Evolutionary conservation across 2,888 invertebrate genomes (phyloP), one percentile per base, ranked within the genome.

Genomic region (Phyllotreta striolata): DNA sequence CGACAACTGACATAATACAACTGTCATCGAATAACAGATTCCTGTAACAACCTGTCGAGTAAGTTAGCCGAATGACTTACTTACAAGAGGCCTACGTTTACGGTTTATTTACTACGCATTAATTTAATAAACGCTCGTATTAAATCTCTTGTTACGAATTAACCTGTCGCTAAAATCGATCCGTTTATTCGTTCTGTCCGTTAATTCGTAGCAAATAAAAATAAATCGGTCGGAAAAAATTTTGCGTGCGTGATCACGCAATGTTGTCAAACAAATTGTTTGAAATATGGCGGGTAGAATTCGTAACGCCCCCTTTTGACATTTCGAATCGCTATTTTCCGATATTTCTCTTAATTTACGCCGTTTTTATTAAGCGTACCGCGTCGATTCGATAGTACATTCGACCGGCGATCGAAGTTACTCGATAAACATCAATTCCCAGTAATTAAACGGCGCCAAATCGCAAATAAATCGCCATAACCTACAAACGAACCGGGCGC

Each of bases 401-500:
- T 10, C 24, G 14, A 47, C 8, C 37, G 37, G 35, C 2, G 4
- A 37, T 13, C 6, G 38, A 51, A 10, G 4, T 44, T 44, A 13
- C 12, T 52, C 14, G 12, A 7, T 37, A n/a, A 9, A 38, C 4
- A 12, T 13, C 9, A 13, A 38, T 52, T n/a, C 37, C 10, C 37
- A 37, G 39, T 38, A 41, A 46, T 39, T 24, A 63, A 52, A 35
- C 6, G 14, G 9, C n/a, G 37, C 6, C 47, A 54, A 58, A 41
- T 63, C 35, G 34, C 58, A 55, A 43, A 51, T 59, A 41, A 43
- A 49, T 51, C 61, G 59, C 41, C 64, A 66, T 67, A 67, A 67
- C 69, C 65, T 67, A 43, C 44, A 65, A 64, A 54, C 40, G 58
- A 66, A 62, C 58, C 24, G 43, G n/a, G 47, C 44, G 6, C n/a